Base-by-base conservation (phyloP, 2,797 vertebrate genomes). In the Hippoglossus hippoglossus region DNA sequence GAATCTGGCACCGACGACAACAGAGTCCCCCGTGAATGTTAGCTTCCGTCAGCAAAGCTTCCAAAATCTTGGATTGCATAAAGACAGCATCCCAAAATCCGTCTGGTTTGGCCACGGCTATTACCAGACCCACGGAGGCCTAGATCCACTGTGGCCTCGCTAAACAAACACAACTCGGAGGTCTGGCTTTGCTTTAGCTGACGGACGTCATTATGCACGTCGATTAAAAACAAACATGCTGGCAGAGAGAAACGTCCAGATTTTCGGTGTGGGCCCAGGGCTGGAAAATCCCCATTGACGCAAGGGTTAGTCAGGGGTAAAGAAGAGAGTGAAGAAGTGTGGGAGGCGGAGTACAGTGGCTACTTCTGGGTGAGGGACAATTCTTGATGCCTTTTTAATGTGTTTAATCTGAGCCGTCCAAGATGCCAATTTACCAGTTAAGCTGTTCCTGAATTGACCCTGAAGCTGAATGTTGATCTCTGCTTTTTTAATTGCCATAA, bases 181-280 rank as follows among this genome's bases (percentile, higher is more conserved):
- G 89, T 90, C 89, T 90, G 82, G 85, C 81, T 81, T 86, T 53
- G 59, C 76, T 85, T 79, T 57, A 63, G 80, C 86, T 89, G 87
- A 84, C 34, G 62, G 73, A 81, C 49, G 67, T 84, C 82, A 86
- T 89, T 86, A 90, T 84, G 80, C 71, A 83, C 55, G 36, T 71
- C 63, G 50, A 83, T 89, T 79, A 77, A 91, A 92, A 90, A 85
- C 74, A 89, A 91, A 91, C 87, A 91, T 28, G 25, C 67, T 26
- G 62, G 54, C 64, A 73, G 57, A 70, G 66, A 53, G 64, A 77
- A 60, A 75, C 2, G 13, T 84, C 79, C 81, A 87, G 75, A 67
- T 73, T 63, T 68, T 76, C 52, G 55, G 66, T 73, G 68, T 55
- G 53, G 79, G 60, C 50, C 73, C 25, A 36, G 1, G 41, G 68